A percentile compares a stretch with the other conserved stretches of the same genome.
These are phyloP conservation scores for Maniola hyperantus DNA, from an alignment of 2,888 invertebrate species.

Conservation along the genomic window DNA sequence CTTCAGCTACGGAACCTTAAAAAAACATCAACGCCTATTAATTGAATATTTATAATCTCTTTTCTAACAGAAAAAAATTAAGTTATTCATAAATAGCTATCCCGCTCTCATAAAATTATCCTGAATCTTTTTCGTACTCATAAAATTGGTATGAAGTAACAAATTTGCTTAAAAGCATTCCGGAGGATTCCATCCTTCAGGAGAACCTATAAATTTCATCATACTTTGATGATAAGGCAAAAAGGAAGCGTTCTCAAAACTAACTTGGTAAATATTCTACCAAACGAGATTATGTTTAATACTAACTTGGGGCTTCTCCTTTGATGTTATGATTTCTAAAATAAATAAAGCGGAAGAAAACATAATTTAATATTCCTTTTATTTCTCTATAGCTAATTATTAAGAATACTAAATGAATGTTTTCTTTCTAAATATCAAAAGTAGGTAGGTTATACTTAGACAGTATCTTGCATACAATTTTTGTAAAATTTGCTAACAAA, in stretches of 20 bases:
- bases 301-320: background rate
- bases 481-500: background rate
- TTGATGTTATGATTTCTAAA: conserved; percentile 7
- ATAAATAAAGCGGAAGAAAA: background rate
- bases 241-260: conserved; percentile 9
- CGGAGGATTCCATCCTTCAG: conserved; percentile 3
- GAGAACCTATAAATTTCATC: conserved; percentile 9
- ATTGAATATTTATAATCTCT: background rate
- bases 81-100: conserved; percentile 2
- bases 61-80: background rate
- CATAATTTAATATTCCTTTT: conserved; percentile 6
- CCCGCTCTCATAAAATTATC: conserved; percentile 7
- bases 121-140: conserved; percentile 14
- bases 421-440: conserved; percentile 3
- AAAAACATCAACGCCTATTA: background rate
- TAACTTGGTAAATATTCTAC: conserved; percentile 10
- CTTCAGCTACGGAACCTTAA: too few relatives aligned
- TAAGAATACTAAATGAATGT: background rate
- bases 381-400: background rate
- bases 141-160: conserved; percentile 16
- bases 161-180: conserved; percentile 21
- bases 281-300: conserved; percentile 1
- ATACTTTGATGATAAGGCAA: conserved; percentile 1
- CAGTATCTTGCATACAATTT: too few relatives aligned
- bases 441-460: too few relatives aligned